A percentile compares a stretch with the other conserved stretches of the same genome.
phyloP scores from a whole-genome alignment of 2,888 invertebrate genomes.

The Meliscaeva auricollis region DNA sequence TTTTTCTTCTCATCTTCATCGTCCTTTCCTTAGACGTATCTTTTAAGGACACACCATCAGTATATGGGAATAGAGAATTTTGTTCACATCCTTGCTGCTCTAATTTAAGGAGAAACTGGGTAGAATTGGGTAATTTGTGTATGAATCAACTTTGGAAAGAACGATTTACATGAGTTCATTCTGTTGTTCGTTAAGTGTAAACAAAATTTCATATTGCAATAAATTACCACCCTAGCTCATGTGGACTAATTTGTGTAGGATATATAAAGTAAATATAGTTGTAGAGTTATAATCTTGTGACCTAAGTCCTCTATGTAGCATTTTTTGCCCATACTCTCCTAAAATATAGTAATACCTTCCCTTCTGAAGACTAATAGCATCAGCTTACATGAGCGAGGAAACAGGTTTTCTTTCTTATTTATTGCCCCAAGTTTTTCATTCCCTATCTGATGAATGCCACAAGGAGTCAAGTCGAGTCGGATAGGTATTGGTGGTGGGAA shows the following conservation, averaged over 20 bases:
- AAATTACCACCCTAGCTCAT: too few species aligned
- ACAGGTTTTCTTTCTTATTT: constrained; percentile 78
- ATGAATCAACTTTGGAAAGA: too few species aligned
- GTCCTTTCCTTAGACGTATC: constrained; percentile 50
- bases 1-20: constrained; percentile 17
- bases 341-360: constrained; percentile 11
- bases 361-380: constrained; percentile 66
- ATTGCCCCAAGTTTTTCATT: constrained; percentile 79
- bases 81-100: constrained; percentile 41
- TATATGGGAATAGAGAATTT: constrained; percentile 19
- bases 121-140: not conserved
- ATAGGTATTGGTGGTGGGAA: constrained; percentile 2
- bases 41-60: constrained; percentile 54
- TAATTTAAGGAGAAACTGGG: constrained; percentile 1
- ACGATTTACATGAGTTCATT: too few species aligned
- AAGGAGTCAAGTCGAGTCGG: constrained; percentile 33
- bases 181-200: too few species aligned
- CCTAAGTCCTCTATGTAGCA: not conserved
- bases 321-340: not conserved
- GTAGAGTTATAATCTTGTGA: not conserved
- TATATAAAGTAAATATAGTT: too few species aligned
- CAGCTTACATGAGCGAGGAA: constrained; percentile 72
- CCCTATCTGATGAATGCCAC: constrained; percentile 79
- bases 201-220: too few species aligned
- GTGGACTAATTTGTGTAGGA: too few species aligned